Evolutionary conservation across 2,888 invertebrate species (phyloP), one percentile per base, ranked within the genome.

Genomic region (Callinectes sapidus): DNA sequence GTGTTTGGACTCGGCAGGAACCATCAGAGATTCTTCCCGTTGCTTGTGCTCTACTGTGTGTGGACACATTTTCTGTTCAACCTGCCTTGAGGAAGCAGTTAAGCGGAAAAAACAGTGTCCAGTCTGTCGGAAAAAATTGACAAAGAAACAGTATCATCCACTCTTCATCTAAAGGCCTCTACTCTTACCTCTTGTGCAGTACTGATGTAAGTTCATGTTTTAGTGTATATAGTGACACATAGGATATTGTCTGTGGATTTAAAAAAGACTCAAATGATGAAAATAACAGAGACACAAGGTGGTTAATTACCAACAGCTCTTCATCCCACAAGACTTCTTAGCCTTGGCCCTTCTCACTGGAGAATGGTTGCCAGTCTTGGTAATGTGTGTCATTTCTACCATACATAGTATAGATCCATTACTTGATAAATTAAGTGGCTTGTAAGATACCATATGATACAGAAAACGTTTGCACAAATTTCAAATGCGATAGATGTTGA

Each of bases 31-130:
- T 32, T 71, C 91, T 23, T 61, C 66, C 8, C 90, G 92, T 42
- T 89, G 14, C 42, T 87, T 93, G 48, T 93, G 92, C 71, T 93
- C 92, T 23, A 93, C 92, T n/a, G 88, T 88, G 13, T 93, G 92
- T 81, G 92, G 92, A 48, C 92, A 93, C 42, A 42, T 93, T n/a
- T 91, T 91, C 48, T 93, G 92, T 66, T 91, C 91, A 23, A 35
- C 90, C 1, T 93, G 92, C 48, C 91, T 93, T 48, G 85, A 88
- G n/a, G 92, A 88, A 55, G 92, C 90, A 23, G 92, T 93, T 16
- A 93, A 89, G 66, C 92, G 89, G 86, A 87, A 54, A 39, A 93
- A 93, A 91, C 92, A 93, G 86, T 93, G 92, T 55, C 92, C 92
- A n/a, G 92, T 91, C 35, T 93, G 92, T 89, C 77, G 92, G 61